Percentiles rank a stretch among this genome's conserved stretches.
These are phyloP conservation scores for Bucco capensis DNA, from an alignment of 2,113 vertebrate species.

Conservation along the genomic window DNA sequence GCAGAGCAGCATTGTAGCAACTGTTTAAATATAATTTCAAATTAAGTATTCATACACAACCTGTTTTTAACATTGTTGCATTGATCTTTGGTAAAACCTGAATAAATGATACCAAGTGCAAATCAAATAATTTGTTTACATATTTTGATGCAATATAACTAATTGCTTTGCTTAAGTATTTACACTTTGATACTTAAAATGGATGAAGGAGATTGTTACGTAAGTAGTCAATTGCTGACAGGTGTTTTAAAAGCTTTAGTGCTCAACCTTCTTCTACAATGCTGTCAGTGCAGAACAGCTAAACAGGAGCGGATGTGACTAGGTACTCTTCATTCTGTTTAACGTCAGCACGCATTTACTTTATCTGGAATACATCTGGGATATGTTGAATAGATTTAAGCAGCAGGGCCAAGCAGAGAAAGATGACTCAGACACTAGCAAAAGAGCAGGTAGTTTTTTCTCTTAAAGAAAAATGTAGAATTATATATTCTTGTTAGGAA, in stretches of 20 bases:
- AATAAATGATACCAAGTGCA: neutral
- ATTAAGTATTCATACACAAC: neutral
- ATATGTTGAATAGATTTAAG: neutral
- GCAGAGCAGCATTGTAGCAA: rapidly evolving
- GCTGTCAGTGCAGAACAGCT: conserved; percentile 30
- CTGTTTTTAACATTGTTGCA: neutral
- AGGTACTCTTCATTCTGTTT: neutral
- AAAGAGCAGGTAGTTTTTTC: neutral
- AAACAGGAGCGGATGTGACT: conserved; percentile 10
- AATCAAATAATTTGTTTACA: neutral
- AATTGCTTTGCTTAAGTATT: neutral
- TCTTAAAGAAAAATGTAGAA: neutral
- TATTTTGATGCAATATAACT: neutral
- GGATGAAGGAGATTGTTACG: neutral
- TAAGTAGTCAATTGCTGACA: conserved; percentile 26
- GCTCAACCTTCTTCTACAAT: conserved; percentile 3
- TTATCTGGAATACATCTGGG: conserved; percentile 2
- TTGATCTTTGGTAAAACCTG: neutral
- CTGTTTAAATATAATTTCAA: neutral
- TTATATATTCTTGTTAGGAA: neutral
- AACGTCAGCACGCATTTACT: conserved; percentile 14
- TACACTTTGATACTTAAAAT: neutral
- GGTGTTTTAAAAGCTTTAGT: conserved; percentile 37
- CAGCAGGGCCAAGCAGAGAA: neutral
- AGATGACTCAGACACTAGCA: neutral